Percentiles rank a stretch among this genome's conserved stretches.
Conservation (phyloP, 1,140 invertebrate species). For the Lordiphosa stackelbergi region DNA sequence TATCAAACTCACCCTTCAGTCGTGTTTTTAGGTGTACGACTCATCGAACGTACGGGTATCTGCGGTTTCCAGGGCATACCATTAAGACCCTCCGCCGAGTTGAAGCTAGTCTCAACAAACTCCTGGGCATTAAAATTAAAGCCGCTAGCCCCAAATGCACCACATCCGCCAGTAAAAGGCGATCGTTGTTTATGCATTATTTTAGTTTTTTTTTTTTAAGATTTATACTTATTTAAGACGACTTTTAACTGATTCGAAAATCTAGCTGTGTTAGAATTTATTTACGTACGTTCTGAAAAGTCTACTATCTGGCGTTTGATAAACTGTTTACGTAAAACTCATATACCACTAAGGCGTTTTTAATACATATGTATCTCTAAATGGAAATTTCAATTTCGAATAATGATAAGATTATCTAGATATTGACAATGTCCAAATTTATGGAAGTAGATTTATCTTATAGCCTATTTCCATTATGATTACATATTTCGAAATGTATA, state of each 20-base stretch:
- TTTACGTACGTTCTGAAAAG: too few relatives aligned
- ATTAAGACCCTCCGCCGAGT: conserved; percentile 26
- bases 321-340: too few relatives aligned
- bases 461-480: too few relatives aligned
- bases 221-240: neutral
- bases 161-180: conserved; percentile 29
- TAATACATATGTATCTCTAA: too few relatives aligned
- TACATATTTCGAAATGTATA: too few relatives aligned
- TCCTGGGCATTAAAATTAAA: conserved; percentile 41
- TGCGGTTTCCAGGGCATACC: conserved; percentile 34
- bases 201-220: neutral
- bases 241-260: neutral
- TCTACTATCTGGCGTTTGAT: too few relatives aligned
- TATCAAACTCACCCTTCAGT: conserved; percentile 15
- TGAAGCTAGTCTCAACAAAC: conserved; percentile 14
- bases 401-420: too few relatives aligned
- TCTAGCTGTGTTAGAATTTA: too few relatives aligned
- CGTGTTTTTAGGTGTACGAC: neutral
- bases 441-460: too few relatives aligned
- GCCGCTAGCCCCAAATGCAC: conserved; percentile 22
- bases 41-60: conserved; percentile 24
- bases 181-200: conserved; percentile 52
- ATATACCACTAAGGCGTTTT: too few relatives aligned
- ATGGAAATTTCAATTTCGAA: too few relatives aligned
- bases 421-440: too few relatives aligned